Percentiles rank a stretch among this genome's conserved stretches.
Evolutionary conservation across 2,888 invertebrate genomes (phyloP).

Genomic region (Hermaeophaga mercurialis): DNA sequence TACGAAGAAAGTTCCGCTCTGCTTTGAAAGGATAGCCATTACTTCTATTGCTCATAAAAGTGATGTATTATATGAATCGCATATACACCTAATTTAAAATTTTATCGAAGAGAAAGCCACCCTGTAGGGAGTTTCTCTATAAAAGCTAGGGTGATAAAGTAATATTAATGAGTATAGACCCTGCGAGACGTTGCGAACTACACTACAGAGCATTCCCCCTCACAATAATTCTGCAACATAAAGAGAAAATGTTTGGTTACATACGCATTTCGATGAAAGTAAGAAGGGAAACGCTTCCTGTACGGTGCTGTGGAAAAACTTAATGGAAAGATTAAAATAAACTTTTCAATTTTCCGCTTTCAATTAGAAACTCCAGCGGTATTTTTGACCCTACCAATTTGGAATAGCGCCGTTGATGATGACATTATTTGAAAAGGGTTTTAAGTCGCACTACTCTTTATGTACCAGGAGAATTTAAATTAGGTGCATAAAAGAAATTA

Average conservation of each 20-base stretch:
- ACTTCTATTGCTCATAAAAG: too few relatives aligned
- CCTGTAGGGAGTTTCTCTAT: conserved; percentile 14
- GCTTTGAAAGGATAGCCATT: too few relatives aligned
- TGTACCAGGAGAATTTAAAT: not conserved
- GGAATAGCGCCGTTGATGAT: conserved; percentile 4
- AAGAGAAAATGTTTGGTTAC: conserved; percentile 17
- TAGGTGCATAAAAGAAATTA: not conserved
- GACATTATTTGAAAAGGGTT: not conserved
- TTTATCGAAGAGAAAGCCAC: too few relatives aligned
- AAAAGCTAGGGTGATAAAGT: conserved; percentile 29
- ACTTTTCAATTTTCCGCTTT: conserved; percentile 12
- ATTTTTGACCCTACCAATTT: conserved; percentile 18
- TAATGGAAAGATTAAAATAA: conserved; percentile 17
- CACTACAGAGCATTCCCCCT: conserved; percentile 1
- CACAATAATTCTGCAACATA: not conserved
- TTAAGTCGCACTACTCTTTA: not conserved
- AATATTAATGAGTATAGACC: conserved; percentile 38
- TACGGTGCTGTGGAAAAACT: conserved; percentile 13
- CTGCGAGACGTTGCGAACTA: conserved; percentile 8
- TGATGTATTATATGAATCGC: too few relatives aligned
- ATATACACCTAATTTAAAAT: too few relatives aligned
- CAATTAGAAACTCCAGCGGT: conserved; percentile 6
- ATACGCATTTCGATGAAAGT: conserved; percentile 15
- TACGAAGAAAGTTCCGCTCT: too few relatives aligned
- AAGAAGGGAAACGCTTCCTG: conserved; percentile 12